These are phyloP conservation scores for Lamellibrachia columna DNA, from an alignment of 2,888 invertebrate genomes.

Conservation along the genomic window DNA sequence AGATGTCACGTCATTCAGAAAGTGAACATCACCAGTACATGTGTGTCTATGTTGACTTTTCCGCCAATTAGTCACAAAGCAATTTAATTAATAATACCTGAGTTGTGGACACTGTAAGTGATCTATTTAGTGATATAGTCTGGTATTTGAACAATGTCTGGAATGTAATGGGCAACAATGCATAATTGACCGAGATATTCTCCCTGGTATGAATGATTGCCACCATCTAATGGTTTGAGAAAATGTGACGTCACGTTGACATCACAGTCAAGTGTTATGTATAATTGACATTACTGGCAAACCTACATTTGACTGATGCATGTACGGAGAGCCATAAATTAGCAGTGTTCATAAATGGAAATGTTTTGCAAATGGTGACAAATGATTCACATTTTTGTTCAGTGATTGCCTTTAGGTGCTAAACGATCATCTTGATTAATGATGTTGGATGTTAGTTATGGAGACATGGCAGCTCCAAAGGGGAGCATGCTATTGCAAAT, in stretches of 20 bases:
- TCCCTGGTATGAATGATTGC: too few species aligned
- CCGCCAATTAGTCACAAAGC: neutral
- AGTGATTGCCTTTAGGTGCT: conserved; percentile 10
- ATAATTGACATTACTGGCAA: neutral
- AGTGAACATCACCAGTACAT: neutral
- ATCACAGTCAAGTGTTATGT: neutral
- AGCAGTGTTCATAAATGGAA: neutral
- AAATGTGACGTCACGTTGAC: neutral
- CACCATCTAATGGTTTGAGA: too few species aligned
- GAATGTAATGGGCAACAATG: neutral
- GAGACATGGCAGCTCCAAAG: neutral
- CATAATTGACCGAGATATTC: neutral
- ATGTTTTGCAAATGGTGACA: neutral
- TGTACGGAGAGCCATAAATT: neutral
- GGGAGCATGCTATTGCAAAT: neutral
- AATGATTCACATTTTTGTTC: neutral
- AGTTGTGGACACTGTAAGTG: neutral
- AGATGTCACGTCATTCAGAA: neutral
- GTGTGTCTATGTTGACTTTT: neutral
- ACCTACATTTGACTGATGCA: neutral
- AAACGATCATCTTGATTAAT: neutral
- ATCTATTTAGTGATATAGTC: neutral
- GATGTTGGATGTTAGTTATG: neutral
- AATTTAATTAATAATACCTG: neutral
- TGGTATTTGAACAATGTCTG: neutral